Evolutionary conservation across 2,113 vertebrate genomes (phyloP).

Genomic region (Pan troglodytes): NHGRI_mPanTro3-v2.1_pri NC_072421.2:115109501-115110000

Average conservation of each 20-base stretch:
- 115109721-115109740: too few species aligned
- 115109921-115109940: neutral
- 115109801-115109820: neutral
- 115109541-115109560: slow-evolving; percentile 13
- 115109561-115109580: slow-evolving; percentile 31
- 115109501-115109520: slow-evolving; percentile 20
- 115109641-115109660: too few species aligned
- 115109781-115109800: neutral
- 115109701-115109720: too few species aligned
- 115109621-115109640: too few species aligned
- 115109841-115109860: neutral
- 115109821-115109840: neutral
- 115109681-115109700: too few species aligned
- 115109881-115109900: neutral
- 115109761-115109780: neutral
- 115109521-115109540: slow-evolving; percentile 11
- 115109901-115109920: neutral
- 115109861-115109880: neutral
- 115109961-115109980: neutral
- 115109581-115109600: neutral
- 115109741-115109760: neutral
- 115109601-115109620: neutral
- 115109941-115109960: neutral
- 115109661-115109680: too few species aligned
- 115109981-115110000: neutral